Percentiles rank a stretch among this genome's conserved stretches.
Conservation (phyloP, 2,797 vertebrate genomes). For the Microchirus variegatus region DNA sequence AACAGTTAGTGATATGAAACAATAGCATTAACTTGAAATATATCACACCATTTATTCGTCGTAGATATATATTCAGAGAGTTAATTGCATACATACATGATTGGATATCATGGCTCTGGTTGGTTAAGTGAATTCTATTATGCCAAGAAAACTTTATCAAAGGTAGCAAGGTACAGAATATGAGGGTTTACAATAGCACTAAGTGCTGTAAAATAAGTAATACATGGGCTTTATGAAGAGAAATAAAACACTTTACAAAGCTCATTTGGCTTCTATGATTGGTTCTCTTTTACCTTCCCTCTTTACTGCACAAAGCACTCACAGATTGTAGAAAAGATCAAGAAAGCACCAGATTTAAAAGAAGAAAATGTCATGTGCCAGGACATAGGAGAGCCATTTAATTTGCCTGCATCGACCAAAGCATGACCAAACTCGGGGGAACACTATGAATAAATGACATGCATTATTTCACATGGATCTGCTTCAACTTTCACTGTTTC, state of each 20-base stretch:
- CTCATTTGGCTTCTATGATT: conserved; percentile 5
- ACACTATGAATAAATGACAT: conserved; percentile 77
- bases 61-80: no score
- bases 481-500: conserved; percentile 58
- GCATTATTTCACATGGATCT: conserved; percentile 70
- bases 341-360: conserved; percentile 28
- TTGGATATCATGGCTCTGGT: not conserved
- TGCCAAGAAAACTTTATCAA: conserved; percentile 26
- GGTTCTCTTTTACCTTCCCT: conserved; percentile 18
- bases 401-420: conserved; percentile 51
- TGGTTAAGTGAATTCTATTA: conserved; percentile 39
- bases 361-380: conserved; percentile 41
- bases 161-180: conserved; percentile 12
- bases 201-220: conserved; percentile 10
- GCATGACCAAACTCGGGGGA: conserved; percentile 23
- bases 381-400: conserved; percentile 53
- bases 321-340: conserved; percentile 36
- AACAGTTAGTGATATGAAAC: no score
- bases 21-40: no score
- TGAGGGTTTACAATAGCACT: conserved; percentile 37
- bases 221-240: not conserved
- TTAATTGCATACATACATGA: no score
- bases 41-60: no score
- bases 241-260: conserved; percentile 9
- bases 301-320: conserved; percentile 16